Percentiles rank a stretch among this genome's conserved stretches.
Evolutionary conservation across 2,888 invertebrate genomes (phyloP).

Genomic region (Protonemura montana): DNA sequence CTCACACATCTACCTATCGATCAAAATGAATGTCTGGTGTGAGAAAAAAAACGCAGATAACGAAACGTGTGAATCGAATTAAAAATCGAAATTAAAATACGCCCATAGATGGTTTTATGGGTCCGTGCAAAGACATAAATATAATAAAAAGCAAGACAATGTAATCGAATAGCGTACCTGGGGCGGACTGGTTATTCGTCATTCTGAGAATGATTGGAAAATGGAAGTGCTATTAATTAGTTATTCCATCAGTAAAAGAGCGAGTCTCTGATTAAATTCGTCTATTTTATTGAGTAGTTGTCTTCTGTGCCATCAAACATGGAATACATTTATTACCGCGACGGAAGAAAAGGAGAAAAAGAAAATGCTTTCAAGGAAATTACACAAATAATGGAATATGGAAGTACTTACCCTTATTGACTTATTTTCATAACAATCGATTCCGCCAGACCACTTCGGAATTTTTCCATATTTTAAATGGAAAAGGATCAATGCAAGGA

Average conservation of each 20-base stretch:
- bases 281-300: constrained; percentile 7
- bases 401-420: background rate
- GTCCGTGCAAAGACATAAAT: constrained; percentile 24
- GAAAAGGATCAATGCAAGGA: background rate
- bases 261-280: background rate
- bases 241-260: background rate
- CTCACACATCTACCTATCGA: background rate
- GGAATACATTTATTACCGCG: constrained; percentile 12
- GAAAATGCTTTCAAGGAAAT: background rate
- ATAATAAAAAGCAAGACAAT: constrained; percentile 15
- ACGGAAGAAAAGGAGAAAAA: background rate
- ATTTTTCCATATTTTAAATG: background rate
- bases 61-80: constrained; percentile 30
- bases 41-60: background rate
- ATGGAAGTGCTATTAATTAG: constrained; percentile 7
- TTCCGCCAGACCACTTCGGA: background rate
- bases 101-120: constrained; percentile 30
- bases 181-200: background rate
- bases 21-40: background rate
- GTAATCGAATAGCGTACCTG: constrained; percentile 12
- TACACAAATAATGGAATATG: background rate
- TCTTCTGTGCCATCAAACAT: constrained; percentile 7
- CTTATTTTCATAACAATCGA: background rate
- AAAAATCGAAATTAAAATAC: constrained; percentile 39
- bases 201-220: background rate